Evolutionary conservation across 2,113 vertebrate genomes (phyloP).

Genomic region (Strix uralensis): DNA sequence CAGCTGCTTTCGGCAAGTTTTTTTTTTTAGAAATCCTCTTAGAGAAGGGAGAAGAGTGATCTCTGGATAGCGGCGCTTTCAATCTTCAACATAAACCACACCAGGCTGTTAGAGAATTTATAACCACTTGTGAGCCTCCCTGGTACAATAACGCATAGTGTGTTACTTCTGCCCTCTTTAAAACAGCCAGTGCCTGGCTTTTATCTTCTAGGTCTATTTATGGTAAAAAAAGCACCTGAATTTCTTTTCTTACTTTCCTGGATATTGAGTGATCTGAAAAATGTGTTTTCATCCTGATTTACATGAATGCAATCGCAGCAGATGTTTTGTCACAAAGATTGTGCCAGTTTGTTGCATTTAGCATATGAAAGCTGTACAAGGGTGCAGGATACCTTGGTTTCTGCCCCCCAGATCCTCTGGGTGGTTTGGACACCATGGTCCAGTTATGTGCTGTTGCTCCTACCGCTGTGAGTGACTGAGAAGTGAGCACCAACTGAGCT

Average conservation of each 20-base stretch:
- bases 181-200: not conserved
- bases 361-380: fast-evolving
- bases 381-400: not conserved
- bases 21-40: slow-evolving; percentile 36
- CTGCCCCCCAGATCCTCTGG: not conserved
- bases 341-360: not conserved
- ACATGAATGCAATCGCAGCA: not conserved
- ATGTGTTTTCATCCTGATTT: not conserved
- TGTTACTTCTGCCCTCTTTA: not conserved
- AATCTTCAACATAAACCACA: not conserved
- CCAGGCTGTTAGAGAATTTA: slow-evolving; percentile 20
- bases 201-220: not conserved
- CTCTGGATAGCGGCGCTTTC: not conserved
- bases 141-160: not conserved
- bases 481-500: not conserved
- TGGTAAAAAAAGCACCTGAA: not conserved
- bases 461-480: fast-evolving
- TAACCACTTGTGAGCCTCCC: not conserved
- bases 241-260: not conserved
- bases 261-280: not conserved
- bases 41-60: not conserved
- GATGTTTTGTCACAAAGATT: not conserved
- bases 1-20: slow-evolving; percentile 29
- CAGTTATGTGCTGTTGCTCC: not conserved
- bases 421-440: not conserved